A percentile compares a stretch with the other conserved stretches of the same genome.
These are phyloP conservation scores for Pristionchus fissidentatus DNA, from an alignment of 2,888 invertebrate genomes.

Conservation along the genomic window DNA sequence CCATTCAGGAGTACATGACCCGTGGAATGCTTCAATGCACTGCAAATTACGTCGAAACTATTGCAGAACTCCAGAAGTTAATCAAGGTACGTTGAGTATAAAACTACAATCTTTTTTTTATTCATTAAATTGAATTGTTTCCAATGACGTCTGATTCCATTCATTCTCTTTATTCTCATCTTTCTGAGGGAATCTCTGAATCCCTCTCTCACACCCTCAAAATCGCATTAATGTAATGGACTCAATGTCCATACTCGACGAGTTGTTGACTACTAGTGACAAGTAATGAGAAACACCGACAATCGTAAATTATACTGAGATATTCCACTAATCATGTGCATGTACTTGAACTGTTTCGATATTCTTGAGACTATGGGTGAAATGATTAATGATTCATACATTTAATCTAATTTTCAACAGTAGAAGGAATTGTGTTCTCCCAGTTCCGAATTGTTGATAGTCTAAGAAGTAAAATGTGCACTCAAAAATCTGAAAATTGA, in stretches of 20 bases:
- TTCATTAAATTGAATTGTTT: too few relatives aligned
- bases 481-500: too few relatives aligned
- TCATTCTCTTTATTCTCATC: background rate
- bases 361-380: too few relatives aligned
- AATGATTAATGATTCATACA: too few relatives aligned
- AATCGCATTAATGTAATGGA: constrained; percentile 26
- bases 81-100: constrained; percentile 32
- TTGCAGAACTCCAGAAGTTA: constrained; percentile 43
- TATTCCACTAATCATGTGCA: background rate
- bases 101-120: too few relatives aligned
- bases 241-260: background rate
- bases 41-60: constrained; percentile 22
- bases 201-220: background rate
- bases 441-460: too few relatives aligned
- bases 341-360: constrained; percentile 7
- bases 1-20: constrained; percentile 47
- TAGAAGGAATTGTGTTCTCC: too few relatives aligned
- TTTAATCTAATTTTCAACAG: too few relatives aligned
- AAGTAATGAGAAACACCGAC: constrained; percentile 4
- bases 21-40: constrained; percentile 31
- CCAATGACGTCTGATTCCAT: background rate
- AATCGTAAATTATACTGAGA: background rate
- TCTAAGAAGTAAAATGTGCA: too few relatives aligned
- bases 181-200: background rate
- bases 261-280: background rate